These are phyloP conservation scores for Stomatorhinus walkeri DNA, from an alignment of 2,797 vertebrate species.

Conservation along the genomic window DNA sequence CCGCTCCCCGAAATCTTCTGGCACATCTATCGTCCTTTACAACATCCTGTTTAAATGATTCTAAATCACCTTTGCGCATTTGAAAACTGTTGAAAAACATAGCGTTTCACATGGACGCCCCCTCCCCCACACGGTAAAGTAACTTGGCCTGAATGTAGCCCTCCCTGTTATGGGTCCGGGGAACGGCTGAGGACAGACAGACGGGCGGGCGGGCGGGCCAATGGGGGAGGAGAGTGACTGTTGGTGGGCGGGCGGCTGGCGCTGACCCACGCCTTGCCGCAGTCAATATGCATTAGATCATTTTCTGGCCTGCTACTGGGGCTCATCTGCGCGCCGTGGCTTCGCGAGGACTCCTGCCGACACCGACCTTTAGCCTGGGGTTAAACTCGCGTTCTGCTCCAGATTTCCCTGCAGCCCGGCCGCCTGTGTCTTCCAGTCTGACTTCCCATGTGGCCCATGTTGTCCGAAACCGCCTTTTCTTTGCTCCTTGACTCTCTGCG, in stretches of 20 bases:
- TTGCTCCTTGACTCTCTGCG: background rate
- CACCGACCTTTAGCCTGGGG: background rate
- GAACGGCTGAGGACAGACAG: background rate
- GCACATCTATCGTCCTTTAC: background rate
- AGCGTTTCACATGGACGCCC: background rate
- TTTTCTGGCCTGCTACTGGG: background rate
- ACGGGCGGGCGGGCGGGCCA: background rate
- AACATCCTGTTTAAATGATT: background rate
- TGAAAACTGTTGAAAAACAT: background rate
- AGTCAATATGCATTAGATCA: slow-evolving; percentile 8
- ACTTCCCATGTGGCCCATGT: background rate
- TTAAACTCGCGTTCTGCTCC: background rate
- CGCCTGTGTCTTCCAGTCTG: background rate
- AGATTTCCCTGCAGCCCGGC: background rate
- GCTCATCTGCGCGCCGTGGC: background rate
- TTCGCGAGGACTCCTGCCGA: background rate
- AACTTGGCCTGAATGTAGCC: background rate
- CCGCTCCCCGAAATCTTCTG: background rate
- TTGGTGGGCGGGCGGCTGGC: background rate
- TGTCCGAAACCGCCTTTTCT: background rate
- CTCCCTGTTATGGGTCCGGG: background rate
- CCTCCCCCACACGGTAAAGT: background rate
- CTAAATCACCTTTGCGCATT: background rate
- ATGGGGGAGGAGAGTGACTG: background rate
- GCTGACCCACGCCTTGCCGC: background rate